These are phyloP conservation scores for Chrysopa pallens DNA, from an alignment of 1,140 invertebrate genomes.

Conservation along the genomic window DNA sequence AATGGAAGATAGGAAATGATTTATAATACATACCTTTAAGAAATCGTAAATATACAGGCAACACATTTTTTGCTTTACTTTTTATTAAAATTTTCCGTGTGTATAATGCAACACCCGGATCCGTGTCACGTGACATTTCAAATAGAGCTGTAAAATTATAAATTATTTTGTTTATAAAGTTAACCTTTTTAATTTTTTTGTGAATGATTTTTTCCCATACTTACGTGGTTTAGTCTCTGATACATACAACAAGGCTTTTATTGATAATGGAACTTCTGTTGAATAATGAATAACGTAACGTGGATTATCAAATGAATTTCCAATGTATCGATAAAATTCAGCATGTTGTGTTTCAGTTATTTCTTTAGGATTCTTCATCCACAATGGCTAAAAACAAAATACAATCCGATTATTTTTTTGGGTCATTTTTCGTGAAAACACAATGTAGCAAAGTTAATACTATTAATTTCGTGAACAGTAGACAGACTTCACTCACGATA, in stretches of 20 bases:
- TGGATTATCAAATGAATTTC: constrained; percentile 68
- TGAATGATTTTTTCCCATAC: no score
- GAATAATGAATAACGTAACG: constrained; percentile 70
- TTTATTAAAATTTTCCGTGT: constrained; percentile 81
- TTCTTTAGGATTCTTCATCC: constrained; percentile 82
- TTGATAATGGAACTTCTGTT: constrained; percentile 80
- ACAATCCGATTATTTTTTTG: no score
- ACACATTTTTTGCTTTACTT: constrained; percentile 71
- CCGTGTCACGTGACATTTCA: constrained; percentile 71
- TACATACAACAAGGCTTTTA: constrained; percentile 81
- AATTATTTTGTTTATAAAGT: constrained; percentile 2
- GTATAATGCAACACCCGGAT: constrained; percentile 73
- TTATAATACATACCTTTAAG: constrained; percentile 50
- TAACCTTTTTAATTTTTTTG: no score
- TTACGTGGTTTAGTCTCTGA: constrained; percentile 69
- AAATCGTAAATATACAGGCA: constrained; percentile 90
- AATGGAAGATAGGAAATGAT: constrained; percentile 1
- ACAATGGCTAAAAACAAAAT: constrained; percentile 53
- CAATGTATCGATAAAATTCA: constrained; percentile 81
- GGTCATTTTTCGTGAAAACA: no score
- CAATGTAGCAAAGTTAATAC: no score
- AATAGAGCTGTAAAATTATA: constrained; percentile 40
- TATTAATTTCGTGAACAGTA: no score
- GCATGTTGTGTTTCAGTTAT: constrained; percentile 71
- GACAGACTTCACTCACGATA: no score